These are phyloP conservation scores for Acanthosoma haemorrhoidale DNA, from an alignment of 2,888 invertebrate genomes.

Conservation along the genomic window DNA sequence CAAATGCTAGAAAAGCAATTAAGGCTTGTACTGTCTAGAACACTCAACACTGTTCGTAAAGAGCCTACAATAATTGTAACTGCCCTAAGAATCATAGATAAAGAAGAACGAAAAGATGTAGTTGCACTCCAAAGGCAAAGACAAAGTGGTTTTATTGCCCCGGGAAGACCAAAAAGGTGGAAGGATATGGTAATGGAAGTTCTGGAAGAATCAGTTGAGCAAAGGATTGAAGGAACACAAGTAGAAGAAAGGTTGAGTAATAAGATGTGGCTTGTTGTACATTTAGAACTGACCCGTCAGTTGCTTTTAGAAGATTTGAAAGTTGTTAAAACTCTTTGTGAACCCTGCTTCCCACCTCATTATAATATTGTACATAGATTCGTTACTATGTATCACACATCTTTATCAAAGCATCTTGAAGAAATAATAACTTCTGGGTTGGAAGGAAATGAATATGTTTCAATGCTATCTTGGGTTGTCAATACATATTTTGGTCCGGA, in stretches of 20 bases:
- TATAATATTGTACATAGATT: slow-evolving; percentile 89
- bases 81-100: slow-evolving; percentile 88
- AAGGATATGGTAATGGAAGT: slow-evolving; percentile 78
- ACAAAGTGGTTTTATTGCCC: slow-evolving; percentile 53
- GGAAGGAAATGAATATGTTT: slow-evolving; percentile 95
- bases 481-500: slow-evolving; percentile 86
- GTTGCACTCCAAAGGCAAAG: slow-evolving; percentile 61
- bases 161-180: slow-evolving; percentile 91
- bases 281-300: slow-evolving; percentile 81
- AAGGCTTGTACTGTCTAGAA: slow-evolving; percentile 79
- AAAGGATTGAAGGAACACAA: slow-evolving; percentile 89
- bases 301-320: slow-evolving; percentile 84
- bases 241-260: slow-evolving; percentile 84
- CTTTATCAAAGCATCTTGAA: slow-evolving; percentile 73
- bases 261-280: slow-evolving; percentile 92
- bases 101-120: slow-evolving; percentile 92
- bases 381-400: slow-evolving; percentile 88
- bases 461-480: slow-evolving; percentile 85
- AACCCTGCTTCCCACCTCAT: slow-evolving; percentile 91
- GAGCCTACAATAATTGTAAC: slow-evolving; percentile 94
- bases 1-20: slow-evolving; percentile 85
- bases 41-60: slow-evolving; percentile 88
- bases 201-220: slow-evolving; percentile 69
- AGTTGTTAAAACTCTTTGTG: slow-evolving; percentile 82
- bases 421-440: slow-evolving; percentile 81